Base-by-base conservation (phyloP, 2,113 vertebrate genomes). In the Onychorhynchus coronatus region DNA sequence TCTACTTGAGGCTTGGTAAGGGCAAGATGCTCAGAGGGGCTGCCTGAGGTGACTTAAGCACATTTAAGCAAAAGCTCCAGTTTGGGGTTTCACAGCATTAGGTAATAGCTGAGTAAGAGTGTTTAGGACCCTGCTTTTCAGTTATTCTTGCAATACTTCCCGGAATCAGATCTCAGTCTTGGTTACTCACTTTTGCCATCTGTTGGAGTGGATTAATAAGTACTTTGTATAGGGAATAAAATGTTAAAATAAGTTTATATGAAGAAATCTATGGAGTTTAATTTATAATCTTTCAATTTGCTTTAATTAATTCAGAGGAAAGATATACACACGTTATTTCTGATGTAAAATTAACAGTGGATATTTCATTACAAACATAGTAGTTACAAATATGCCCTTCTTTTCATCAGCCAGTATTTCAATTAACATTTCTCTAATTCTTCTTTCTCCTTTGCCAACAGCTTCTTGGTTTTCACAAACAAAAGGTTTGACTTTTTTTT, bases 121-220 rank as follows among this genome's bases (percentile, higher is more conserved):
- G 65, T 63, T 95, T 86, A 59, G 21, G 47, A 81, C 14, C 12
- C 24, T 77, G 46, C 10, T 93, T 95, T 85, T 59, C 63, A 86
- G 21, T 59, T n/a, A 42, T 21, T 89, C 23, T 42, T 86, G n/a
- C 31, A 74, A 27, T 47, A 23, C 33, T 56, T 90, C 31, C n/a
- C 42, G 14, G 16, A 84, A 70, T 77, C 71, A 71, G 55, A 55
- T 55, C 66, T 74, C 71, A 49, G 62, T 70, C 85, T 67, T 71
- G 24, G 47, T 92, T 92, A 89, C 86, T 91, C 27, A 74, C 47
- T 87, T 89, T 95, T 95, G 56, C 65, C 86, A 81, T 75, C 86
- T 84, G 42, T 91, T 84, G 73, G 52, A 89, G 27, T 52, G 27
- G 83, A 91, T 65, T 58, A 76, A 66, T 58, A 88, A 67, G 25